Percentiles rank a stretch among this genome's conserved stretches.
phyloP scores from a whole-genome alignment of 2,797 vertebrate species.

The Antrozous pallidus region DNA sequence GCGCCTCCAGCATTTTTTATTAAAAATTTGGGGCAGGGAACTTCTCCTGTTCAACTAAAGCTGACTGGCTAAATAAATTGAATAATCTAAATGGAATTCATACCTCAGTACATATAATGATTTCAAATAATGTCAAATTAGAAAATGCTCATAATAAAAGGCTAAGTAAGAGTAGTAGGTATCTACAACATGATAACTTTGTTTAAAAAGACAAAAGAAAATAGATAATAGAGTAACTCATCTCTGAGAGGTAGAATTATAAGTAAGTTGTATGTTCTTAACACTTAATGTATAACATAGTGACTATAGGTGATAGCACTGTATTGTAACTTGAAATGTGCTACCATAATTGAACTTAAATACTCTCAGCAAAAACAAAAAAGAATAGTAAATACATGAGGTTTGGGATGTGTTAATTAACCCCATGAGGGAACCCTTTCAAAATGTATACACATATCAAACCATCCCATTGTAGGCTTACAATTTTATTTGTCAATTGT shows the following conservation, averaged over 20 bases:
- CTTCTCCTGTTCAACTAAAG: background rate
- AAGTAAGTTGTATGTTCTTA: background rate
- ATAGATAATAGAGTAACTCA: background rate
- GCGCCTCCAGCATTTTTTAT: background rate
- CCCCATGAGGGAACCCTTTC: background rate
- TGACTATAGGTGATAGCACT: background rate
- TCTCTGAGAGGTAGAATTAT: background rate
- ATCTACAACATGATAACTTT: background rate
- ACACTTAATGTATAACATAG: background rate
- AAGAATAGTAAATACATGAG: background rate
- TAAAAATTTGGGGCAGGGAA: background rate
- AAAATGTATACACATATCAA: background rate
- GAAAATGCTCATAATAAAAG: background rate
- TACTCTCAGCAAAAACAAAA: background rate
- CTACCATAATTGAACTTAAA: background rate
- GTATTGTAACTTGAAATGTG: background rate
- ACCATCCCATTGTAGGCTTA: background rate
- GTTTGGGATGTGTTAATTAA: background rate
- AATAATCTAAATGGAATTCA: background rate
- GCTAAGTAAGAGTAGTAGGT: background rate
- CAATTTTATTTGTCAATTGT: background rate
- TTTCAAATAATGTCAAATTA: slow-evolving; percentile 5
- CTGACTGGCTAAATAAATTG: background rate
- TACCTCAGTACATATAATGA: background rate
- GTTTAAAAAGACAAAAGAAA: slow-evolving; percentile 3